Evolutionary conservation across 2,113 vertebrate species (phyloP), one percentile per base, ranked within the genome.

Genomic region (Tenrec ecaudatus): DNA sequence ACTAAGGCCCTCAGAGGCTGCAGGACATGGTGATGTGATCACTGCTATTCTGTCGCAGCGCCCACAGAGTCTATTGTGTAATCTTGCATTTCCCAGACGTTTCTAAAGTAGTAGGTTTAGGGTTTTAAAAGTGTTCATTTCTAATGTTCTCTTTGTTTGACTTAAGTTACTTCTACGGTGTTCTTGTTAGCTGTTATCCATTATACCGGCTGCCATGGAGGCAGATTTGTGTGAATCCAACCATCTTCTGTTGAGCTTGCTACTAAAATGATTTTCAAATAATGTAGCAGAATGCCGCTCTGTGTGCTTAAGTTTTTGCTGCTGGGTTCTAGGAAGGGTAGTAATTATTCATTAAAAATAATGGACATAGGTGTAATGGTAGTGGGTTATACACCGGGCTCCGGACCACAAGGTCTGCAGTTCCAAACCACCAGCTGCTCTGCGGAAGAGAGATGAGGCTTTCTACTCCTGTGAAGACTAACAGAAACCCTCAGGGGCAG

Each of bases 321-420:
- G n/a, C 23, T 38, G 75, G 82, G 31, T 64, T 94, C 94, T 15
- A 84, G 73, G 62, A 89, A 69, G 78, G 5, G 12, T 77, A n/a
- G 38, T 53, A 47, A 20, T n/a, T 75, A 75, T 62, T 81, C n/a
- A 0, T 69, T 77, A 66, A 36, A 80, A 84, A 84, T 15, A 38
- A 4, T 64, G 9, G 47, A 53, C 12, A 10, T 14, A 53, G 47
- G 47, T 10, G 47, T 53, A 53, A 14, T 53, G 47, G 47, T 53
- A 53, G 47, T 53, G 47, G 9, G 47, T 53, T 53, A 53, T 53
- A 10, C 47, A 14, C 11, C 9, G 11, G 43, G 47, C 47, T 14
- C 6, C 9, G 9, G 11, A 53, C 9, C 47, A 53, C 47, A 53
- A 53, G 47, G 47, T 53, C 47, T 53, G 47, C 47, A 53, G 9